A percentile compares a stretch with the other conserved stretches of the same genome.
Conservation (phyloP, 2,797 vertebrate genomes). For the Enteromius paludinosus region DNA sequence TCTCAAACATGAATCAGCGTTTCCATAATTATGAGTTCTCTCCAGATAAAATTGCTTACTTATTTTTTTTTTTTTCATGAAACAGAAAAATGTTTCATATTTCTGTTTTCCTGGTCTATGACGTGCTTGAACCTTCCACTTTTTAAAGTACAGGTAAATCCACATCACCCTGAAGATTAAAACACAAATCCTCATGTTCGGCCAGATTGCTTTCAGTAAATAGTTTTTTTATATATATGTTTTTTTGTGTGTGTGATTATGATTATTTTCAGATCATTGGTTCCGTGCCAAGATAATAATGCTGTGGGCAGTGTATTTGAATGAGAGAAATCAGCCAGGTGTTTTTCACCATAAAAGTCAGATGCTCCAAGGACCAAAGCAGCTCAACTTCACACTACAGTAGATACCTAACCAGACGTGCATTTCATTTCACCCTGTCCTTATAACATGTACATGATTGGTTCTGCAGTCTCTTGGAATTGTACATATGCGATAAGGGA, state of each 20-base stretch:
- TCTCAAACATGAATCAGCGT: not conserved
- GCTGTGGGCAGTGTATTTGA: constrained; percentile 15
- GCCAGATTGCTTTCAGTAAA: constrained; percentile 53
- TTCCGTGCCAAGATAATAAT: constrained; percentile 33
- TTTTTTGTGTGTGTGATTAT: constrained; percentile 9
- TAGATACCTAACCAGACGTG: constrained; percentile 6
- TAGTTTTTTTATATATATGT: constrained; percentile 11
- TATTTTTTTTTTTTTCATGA: not conserved
- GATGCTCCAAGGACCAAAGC: constrained; percentile 74
- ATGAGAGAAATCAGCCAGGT: constrained; percentile 63
- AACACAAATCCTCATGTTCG: constrained; percentile 57
- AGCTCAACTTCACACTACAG: not conserved
- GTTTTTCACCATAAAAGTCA: constrained; percentile 75
- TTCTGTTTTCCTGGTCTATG: not conserved
- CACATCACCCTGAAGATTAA: constrained; percentile 50
- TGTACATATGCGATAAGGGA: not conserved
- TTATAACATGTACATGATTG: not conserved
- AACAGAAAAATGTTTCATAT: not conserved
- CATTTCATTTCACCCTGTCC: not conserved
- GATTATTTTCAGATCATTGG: constrained; percentile 38
- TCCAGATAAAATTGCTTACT: not conserved
- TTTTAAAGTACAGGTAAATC: constrained; percentile 46
- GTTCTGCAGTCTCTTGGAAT: not conserved
- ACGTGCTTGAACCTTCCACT: not conserved
- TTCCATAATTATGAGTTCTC: not conserved